Percentiles rank a stretch among this genome's conserved stretches.
Evolutionary conservation across 2,888 invertebrate species (phyloP).

Genomic region (Drosophila maculinotata): DNA sequence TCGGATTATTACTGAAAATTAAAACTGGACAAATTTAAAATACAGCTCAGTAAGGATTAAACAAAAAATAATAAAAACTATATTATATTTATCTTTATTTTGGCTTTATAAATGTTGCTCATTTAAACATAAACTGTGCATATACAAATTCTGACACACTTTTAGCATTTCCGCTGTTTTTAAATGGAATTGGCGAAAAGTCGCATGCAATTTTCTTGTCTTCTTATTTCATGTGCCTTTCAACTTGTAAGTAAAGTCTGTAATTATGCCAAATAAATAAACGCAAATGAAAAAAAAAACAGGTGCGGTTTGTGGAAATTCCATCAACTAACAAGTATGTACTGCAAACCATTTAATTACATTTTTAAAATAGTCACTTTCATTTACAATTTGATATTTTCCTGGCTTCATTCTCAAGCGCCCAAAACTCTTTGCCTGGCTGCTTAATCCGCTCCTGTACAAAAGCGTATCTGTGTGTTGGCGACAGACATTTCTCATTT

Average conservation of each 20-base stretch:
- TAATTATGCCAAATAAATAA: slow-evolving; percentile 6
- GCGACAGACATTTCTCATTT: slow-evolving; percentile 31
- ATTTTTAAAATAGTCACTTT: too few relatives aligned
- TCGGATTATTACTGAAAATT: background rate
- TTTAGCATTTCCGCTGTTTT: background rate
- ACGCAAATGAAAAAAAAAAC: background rate
- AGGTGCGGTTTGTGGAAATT: background rate
- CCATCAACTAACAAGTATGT: too few relatives aligned
- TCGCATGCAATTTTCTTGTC: slow-evolving; percentile 4
- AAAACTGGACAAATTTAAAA: too few relatives aligned
- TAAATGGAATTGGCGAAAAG: background rate
- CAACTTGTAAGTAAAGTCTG: slow-evolving; percentile 4
- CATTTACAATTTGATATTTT: too few relatives aligned
- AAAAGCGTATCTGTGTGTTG: background rate
- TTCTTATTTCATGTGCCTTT: background rate
- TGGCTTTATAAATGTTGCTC: too few relatives aligned
- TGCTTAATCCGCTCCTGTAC: slow-evolving; percentile 25
- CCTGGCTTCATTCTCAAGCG: background rate
- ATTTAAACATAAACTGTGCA: too few relatives aligned
- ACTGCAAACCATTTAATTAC: too few relatives aligned
- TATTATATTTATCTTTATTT: too few relatives aligned
- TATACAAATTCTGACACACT: background rate
- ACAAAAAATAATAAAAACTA: too few relatives aligned
- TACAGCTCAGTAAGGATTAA: too few relatives aligned
- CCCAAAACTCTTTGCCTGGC: background rate